These are phyloP conservation scores for Heliocidaris erythrogramma DNA, from an alignment of 35 echinoderm and acorn worm genomes.

Conservation along the genomic window DNA sequence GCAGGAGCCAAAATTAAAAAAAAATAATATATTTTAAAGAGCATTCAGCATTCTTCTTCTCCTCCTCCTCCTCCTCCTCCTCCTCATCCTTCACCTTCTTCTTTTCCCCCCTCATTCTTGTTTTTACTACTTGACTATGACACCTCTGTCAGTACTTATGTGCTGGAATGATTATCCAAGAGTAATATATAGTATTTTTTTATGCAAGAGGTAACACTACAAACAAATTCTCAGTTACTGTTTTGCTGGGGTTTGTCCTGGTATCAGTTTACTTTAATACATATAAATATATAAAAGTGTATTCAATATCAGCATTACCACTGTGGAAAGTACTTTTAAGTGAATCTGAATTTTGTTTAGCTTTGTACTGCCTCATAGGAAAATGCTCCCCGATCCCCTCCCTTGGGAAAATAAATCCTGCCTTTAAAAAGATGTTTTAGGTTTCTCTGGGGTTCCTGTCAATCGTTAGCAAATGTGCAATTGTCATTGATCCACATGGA, in stretches of 20 bases:
- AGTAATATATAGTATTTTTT: too few species aligned
- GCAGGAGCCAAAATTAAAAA: too few species aligned
- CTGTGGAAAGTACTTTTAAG: background rate
- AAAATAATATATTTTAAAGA: too few species aligned
- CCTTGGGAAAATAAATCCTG: background rate
- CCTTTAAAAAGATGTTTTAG: background rate
- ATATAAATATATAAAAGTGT: background rate
- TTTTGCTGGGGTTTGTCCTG: background rate
- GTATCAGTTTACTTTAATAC: background rate
- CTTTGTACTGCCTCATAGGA: background rate
- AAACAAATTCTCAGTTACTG: too few species aligned
- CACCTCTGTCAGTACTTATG: too few species aligned
- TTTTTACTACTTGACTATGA: too few species aligned
- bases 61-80: background rate
- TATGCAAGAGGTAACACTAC: too few species aligned
- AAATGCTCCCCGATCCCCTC: background rate
- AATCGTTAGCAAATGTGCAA: background rate
- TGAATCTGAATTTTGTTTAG: background rate
- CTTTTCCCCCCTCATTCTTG: too few species aligned
- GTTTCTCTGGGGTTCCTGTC: background rate
- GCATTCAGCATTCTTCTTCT: too few species aligned
- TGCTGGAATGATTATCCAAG: too few species aligned
- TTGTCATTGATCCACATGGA: background rate
- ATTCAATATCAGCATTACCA: background rate
- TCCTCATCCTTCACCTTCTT: background rate